Evolutionary conservation across 2,888 invertebrate species (phyloP), one percentile per base, ranked within the genome.

Genomic region (Altica lythri): DNA sequence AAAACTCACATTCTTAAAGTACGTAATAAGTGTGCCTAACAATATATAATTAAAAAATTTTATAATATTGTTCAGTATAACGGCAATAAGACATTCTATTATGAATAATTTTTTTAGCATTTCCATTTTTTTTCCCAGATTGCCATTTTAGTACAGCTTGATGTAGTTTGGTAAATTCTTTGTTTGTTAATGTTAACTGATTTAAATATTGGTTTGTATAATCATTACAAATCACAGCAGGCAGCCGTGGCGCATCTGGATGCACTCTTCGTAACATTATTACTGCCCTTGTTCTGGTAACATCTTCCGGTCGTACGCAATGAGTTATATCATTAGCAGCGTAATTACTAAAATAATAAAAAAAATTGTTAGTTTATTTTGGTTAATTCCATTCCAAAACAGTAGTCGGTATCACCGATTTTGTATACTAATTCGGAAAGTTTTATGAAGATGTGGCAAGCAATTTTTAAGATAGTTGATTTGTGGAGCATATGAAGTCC

Each of bases 291-390:
- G 80, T 70, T 35, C 71, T 65, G n/a, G 74, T 72, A 18, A 79
- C 77, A 67, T 81, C 80, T 65, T 80, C 76, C 16, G 80, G 80
- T 57, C 81, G 70, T 13, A 81, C 75, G 67, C 80, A 80, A 61
- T 81, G 81, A 8, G 81, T 80, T 9, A 81, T 79, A 50, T 77
- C 76, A 71, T 81, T 77, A 10, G 81, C 81, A 45, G 81, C 80
- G 74, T 76, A 81, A 10, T 78, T 80, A 72, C 80, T 81, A 67
- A 50, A 75, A 75, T 43, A 48, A 47, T 12, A 14, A 27, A 18
- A 16, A 8, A 2, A 25, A 43, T 5, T 29, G 16, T n/a, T 4
- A 16, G n/a, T n/a, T n/a, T n/a, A n/a, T n/a, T n/a, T n/a, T n/a
- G n/a, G n/a, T n/a, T n/a, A n/a, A n/a, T n/a, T n/a, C n/a, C n/a